Conservation (phyloP, 2,113 vertebrate species). For the Phodopus roborovskii region DNA sequence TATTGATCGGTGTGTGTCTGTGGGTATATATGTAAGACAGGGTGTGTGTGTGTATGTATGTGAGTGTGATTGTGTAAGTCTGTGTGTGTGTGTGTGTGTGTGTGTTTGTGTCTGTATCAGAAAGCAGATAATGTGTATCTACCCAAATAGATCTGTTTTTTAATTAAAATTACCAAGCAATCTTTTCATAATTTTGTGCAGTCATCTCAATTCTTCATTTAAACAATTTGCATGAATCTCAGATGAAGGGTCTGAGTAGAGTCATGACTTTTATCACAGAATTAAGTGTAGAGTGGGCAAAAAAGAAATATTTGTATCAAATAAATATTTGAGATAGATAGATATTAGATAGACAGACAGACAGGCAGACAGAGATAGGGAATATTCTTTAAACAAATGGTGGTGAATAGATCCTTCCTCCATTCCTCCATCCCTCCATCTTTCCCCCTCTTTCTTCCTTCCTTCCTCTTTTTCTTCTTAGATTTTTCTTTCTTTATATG, state of each 20-base stretch:
- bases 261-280: neutral
- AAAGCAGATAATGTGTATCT: neutral
- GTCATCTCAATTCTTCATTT: neutral
- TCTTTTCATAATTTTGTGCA: neutral
- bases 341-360: no score
- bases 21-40: neutral
- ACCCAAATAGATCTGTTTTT: neutral
- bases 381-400: neutral
- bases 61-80: no score
- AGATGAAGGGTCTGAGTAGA: neutral
- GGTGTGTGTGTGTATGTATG: neutral
- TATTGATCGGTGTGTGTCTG: neutral
- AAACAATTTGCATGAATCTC: neutral
- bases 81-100: neutral
- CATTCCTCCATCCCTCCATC: no score
- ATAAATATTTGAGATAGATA: neutral
- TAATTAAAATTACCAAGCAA: neutral
- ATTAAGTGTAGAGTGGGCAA: neutral
- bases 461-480: neutral
- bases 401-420: neutral
- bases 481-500: neutral
- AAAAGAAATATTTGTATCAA: neutral
- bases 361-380: no score
- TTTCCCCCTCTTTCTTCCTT: no score
- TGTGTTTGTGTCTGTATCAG: neutral